Conservation (phyloP, 2,797 vertebrate species). For the Tauraco hartlaubi region DNA sequence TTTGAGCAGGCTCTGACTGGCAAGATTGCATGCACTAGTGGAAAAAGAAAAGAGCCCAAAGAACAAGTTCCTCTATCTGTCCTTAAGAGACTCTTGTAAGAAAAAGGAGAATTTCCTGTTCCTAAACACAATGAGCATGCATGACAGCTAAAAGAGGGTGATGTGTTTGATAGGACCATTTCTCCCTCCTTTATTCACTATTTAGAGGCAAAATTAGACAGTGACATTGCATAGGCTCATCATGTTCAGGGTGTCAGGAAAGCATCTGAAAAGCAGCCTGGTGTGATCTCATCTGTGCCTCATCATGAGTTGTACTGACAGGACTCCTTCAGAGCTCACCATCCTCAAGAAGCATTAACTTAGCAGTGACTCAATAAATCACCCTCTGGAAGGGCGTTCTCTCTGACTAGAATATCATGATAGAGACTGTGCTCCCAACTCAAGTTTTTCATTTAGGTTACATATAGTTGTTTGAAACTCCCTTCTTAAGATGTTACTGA, state of each 20-base stretch:
- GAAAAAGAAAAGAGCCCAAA: background rate
- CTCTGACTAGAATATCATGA: background rate
- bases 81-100: background rate
- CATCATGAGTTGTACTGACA: background rate
- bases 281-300: background rate
- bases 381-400: background rate
- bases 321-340: background rate
- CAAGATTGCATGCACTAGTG: background rate
- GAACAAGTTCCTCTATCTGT: background rate
- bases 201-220: background rate
- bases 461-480: background rate
- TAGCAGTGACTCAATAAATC: background rate
- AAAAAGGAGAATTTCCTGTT: background rate
- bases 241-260: background rate
- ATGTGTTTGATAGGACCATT: background rate
- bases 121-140: background rate
- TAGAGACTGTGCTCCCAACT: accelerated
- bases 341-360: background rate
- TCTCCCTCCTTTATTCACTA: background rate
- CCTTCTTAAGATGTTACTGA: background rate
- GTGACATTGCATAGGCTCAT: background rate
- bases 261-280: background rate
- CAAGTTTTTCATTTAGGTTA: background rate
- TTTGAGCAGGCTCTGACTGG: background rate
- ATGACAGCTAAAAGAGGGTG: background rate